Conservation (phyloP, 2,888 invertebrate genomes). For the Nephrotoma appendiculata region DNA sequence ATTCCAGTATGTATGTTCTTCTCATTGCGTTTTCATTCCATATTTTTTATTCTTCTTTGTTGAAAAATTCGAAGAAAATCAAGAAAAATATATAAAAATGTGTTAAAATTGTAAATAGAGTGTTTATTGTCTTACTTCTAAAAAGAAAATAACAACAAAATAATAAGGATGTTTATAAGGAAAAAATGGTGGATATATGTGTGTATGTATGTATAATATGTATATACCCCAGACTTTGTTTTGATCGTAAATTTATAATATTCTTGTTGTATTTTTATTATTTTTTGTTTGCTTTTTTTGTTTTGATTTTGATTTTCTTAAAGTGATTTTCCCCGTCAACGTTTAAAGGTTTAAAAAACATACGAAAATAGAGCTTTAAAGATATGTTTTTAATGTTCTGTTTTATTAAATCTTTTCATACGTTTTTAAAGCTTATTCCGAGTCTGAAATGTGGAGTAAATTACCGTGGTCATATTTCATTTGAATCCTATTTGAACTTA, state of each 20-base stretch:
- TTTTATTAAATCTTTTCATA: not conserved
- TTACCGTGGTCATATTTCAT: not conserved
- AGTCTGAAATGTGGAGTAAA: too few relatives aligned
- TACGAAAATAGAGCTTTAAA: not conserved
- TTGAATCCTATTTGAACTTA: not conserved
- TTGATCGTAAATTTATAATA: not conserved
- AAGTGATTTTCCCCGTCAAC: not conserved
- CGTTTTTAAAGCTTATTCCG: too few relatives aligned
- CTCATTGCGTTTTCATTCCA: not conserved
- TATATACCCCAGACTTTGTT: not conserved
- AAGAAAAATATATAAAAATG: not conserved
- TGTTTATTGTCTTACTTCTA: not conserved
- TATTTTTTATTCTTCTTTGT: not conserved
- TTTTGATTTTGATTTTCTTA: not conserved
- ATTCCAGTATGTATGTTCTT: not conserved
- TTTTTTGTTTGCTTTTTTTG: not conserved
- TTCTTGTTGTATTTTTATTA: not conserved
- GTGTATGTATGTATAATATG: not conserved
- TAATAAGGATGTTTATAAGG: not conserved
- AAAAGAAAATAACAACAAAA: not conserved
- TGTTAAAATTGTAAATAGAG: not conserved
- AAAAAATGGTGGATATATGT: not conserved
- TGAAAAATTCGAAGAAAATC: not conserved
- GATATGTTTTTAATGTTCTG: not conserved
- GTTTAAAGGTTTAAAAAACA: not conserved